Conservation (phyloP, 2,888 invertebrate species). For the Agriopis aurantiaria region DNA sequence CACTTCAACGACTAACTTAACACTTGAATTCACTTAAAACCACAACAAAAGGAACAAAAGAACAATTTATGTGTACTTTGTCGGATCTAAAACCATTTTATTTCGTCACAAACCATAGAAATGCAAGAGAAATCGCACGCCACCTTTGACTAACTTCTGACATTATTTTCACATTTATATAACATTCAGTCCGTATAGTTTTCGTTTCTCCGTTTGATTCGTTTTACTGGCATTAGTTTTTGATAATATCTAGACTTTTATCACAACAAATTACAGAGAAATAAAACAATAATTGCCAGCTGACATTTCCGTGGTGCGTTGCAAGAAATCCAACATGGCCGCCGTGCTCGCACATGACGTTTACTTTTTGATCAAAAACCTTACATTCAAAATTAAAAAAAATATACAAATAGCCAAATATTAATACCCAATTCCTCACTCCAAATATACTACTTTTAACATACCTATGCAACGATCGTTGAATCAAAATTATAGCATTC, state of each 20-base stretch:
- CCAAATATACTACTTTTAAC: background rate
- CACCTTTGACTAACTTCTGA: constrained; percentile 77
- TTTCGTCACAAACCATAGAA: constrained; percentile 83
- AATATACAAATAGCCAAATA: constrained; percentile 12
- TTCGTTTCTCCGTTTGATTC: constrained; percentile 48
- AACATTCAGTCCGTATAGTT: constrained; percentile 56
- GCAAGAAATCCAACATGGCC: constrained; percentile 86
- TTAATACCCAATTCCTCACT: background rate
- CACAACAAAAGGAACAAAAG: constrained; percentile 72
- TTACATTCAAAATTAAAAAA: constrained; percentile 37
- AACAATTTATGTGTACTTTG: constrained; percentile 68
- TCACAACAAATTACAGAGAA: constrained; percentile 73
- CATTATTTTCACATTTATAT: constrained; percentile 75
- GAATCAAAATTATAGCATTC: background rate
- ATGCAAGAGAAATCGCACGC: constrained; percentile 84
- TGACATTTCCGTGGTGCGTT: constrained; percentile 86
- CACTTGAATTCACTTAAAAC: constrained; percentile 72
- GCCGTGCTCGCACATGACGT: constrained; percentile 81
- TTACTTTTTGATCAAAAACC: constrained; percentile 61
- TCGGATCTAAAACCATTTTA: constrained; percentile 74
- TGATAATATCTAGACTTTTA: constrained; percentile 61
- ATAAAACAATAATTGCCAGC: constrained; percentile 79
- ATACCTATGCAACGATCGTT: background rate
- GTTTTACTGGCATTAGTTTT: constrained; percentile 61
- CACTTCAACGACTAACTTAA: constrained; percentile 63